Evolutionary conservation across 2,797 vertebrate genomes (phyloP).

Genomic region (Brotula barbata): DNA sequence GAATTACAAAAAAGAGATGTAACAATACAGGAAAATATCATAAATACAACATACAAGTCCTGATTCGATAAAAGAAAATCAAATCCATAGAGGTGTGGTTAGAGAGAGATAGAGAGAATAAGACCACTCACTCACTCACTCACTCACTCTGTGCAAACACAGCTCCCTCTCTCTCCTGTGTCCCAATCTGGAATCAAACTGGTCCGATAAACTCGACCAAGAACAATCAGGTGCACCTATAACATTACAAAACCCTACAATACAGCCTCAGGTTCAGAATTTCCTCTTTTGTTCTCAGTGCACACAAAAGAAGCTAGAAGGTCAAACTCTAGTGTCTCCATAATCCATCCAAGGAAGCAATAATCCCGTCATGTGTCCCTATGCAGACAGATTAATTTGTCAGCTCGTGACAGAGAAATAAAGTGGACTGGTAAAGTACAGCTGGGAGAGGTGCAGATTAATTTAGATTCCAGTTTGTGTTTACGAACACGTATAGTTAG

Average conservation of each 20-base stretch:
- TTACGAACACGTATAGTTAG: slow-evolving; percentile 22
- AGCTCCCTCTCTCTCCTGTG: not conserved
- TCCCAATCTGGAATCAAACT: slow-evolving; percentile 34
- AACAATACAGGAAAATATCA: too few relatives aligned
- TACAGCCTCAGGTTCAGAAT: slow-evolving; percentile 43
- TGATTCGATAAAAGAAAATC: too few relatives aligned
- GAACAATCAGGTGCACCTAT: too few relatives aligned
- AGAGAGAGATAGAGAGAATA: slow-evolving; percentile 37
- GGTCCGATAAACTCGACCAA: too few relatives aligned
- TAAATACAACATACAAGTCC: too few relatives aligned
- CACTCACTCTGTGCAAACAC: too few relatives aligned
- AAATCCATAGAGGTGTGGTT: too few relatives aligned
- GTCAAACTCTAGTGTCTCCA: slow-evolving; percentile 15
- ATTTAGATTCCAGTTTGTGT: slow-evolving; percentile 21
- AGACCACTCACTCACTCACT: not conserved
- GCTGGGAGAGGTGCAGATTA: slow-evolving; percentile 10
- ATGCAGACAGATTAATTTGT: not conserved
- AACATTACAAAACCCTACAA: too few relatives aligned
- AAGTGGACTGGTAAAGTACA: slow-evolving; percentile 24
- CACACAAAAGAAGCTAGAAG: slow-evolving; percentile 37
- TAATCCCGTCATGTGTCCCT: not conserved
- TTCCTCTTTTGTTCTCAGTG: slow-evolving; percentile 34
- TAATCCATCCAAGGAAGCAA: slow-evolving; percentile 16
- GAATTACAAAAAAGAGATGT: too few relatives aligned
- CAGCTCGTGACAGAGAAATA: too few relatives aligned